phyloP scores from a whole-genome alignment of 2,113 vertebrate species.

The Pelobates fuscus region DNA sequence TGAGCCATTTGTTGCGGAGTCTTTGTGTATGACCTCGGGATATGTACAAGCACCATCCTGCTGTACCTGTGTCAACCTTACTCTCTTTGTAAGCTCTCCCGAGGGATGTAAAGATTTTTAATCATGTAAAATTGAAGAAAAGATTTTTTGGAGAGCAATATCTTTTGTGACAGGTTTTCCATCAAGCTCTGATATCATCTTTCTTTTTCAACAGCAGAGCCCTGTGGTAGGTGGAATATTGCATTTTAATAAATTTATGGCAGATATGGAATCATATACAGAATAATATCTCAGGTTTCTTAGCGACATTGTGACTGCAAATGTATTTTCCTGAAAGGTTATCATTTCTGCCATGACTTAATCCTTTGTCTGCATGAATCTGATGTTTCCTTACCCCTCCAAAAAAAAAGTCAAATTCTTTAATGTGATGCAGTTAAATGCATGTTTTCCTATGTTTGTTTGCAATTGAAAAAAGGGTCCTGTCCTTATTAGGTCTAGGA shows the following conservation, averaged over 20 bases:
- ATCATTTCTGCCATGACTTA: constrained; percentile 19
- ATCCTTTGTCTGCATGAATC: constrained; percentile 9
- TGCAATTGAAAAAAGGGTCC: neutral
- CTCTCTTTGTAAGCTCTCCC: constrained; percentile 60
- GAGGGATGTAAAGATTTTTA: constrained; percentile 58
- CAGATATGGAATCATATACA: constrained; percentile 12
- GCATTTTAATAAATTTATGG: constrained; percentile 51
- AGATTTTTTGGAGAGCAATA: constrained; percentile 49
- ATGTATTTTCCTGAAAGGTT: constrained; percentile 43
- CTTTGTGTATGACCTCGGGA: constrained; percentile 63
- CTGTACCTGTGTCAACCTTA: constrained; percentile 52
- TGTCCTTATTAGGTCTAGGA: neutral
- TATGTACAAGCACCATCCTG: constrained; percentile 54
- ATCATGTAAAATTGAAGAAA: constrained; percentile 50
- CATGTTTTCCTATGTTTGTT: neutral
- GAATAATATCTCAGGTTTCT: constrained; percentile 33
- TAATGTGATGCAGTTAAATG: neutral
- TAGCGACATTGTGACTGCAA: constrained; percentile 39
- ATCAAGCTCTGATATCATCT: constrained; percentile 47
- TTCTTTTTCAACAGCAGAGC: constrained; percentile 37
- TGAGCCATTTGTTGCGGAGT: constrained; percentile 62
- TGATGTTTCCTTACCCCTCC: neutral
- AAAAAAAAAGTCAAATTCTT: neutral
- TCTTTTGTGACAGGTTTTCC: constrained; percentile 51
- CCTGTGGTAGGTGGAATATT: constrained; percentile 43